Percentiles rank a stretch among this genome's conserved stretches.
Evolutionary conservation across 2,888 invertebrate species (phyloP).

Genomic region (Odontomyia ornata): DNA sequence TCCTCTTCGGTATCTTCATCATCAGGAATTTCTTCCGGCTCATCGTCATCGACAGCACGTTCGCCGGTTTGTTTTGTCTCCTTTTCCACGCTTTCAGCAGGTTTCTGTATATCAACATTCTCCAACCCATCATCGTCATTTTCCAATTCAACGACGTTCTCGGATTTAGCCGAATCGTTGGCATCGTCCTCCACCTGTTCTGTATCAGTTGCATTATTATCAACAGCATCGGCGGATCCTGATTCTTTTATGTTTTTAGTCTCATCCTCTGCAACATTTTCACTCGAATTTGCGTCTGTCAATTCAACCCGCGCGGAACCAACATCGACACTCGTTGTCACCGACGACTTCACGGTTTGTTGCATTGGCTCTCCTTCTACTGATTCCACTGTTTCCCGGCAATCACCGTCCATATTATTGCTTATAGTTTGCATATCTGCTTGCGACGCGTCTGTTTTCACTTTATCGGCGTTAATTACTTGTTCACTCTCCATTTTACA

Average conservation of each 20-base stretch:
- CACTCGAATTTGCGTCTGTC: conserved; percentile 16
- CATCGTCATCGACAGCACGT: background rate
- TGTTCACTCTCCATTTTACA: conserved; percentile 36
- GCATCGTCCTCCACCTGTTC: background rate
- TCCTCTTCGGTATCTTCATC: background rate
- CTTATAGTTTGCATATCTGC: background rate
- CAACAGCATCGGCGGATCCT: background rate
- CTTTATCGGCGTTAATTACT: background rate
- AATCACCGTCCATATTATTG: background rate
- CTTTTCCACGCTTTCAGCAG: background rate
- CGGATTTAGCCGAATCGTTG: background rate
- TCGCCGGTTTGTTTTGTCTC: background rate
- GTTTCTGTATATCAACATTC: background rate
- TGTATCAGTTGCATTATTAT: background rate
- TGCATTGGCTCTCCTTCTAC: background rate
- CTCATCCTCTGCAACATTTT: background rate
- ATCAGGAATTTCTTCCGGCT: background rate
- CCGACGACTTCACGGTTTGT: background rate
- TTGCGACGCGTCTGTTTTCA: background rate
- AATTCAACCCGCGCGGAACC: conserved; percentile 11
- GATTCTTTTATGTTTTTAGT: background rate
- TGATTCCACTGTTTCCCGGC: background rate
- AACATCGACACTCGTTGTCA: background rate
- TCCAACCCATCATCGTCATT: background rate
- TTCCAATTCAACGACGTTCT: background rate